Base-by-base conservation (phyloP, 2,888 invertebrate genomes). In the Dioctria rufipes region DNA sequence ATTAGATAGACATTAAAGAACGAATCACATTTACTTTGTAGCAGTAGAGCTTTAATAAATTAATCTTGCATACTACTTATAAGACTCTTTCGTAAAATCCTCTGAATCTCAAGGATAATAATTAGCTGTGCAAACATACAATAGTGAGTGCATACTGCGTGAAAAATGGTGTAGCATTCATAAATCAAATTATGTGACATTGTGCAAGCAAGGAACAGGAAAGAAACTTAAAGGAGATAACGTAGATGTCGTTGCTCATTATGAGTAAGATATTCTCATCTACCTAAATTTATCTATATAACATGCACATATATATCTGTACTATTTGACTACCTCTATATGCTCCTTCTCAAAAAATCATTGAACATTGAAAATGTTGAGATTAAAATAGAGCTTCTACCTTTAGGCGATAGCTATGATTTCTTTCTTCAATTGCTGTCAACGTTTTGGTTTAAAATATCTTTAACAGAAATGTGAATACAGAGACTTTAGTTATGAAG, bases 361-460 rank as follows among this genome's bases (percentile, higher is more conserved):
- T 5, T 13, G 2, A 42, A 40, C n/a, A 8, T 43, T n/a, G 46
- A 46, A 67, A 46, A 46, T 43, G 13, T 43, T 25, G 46, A 67
- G n/a, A 13, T 67, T n/a, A 25, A n/a, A 46, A 8, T 3, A 13
- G n/a, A 11, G 58, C 3, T 8, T 58, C 8, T 5, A 1, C 3
- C 5, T 58, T 13, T n/a, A 25, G 11, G n/a, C 67, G 43, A 67
- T 46, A 46, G 43, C 42, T 67, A 67, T 25, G 46, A 43, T 67
- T 67, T 25, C 46, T 67, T 67, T 67, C 67, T 67, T 42, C 40
- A 67, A 67, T 67, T 67, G 67, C 67, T 67, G 42, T 67, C 67
- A 67, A 25, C 43, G 40, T 67, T 67, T 67, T 65, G 40, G 43
- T 67, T 67, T 67, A 46, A 67, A n/a, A 46, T 46, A 43, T 46